A percentile compares a stretch with the other conserved stretches of the same genome.
Evolutionary conservation across 1,140 invertebrate species (phyloP).

Genomic region (Nomia melanderi): DNA sequence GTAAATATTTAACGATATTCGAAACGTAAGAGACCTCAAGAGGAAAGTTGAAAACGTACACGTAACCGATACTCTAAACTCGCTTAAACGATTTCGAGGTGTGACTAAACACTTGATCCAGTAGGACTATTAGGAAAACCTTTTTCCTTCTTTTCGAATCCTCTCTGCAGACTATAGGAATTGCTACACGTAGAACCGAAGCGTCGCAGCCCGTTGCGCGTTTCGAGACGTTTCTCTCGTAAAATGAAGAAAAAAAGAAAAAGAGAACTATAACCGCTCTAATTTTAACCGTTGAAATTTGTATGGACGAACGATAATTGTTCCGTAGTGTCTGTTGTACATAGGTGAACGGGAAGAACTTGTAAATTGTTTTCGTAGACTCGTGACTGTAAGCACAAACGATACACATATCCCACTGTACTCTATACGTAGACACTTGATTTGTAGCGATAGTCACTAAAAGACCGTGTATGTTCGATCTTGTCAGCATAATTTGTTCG

Average conservation of each 20-base stretch:
- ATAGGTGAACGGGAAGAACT: neutral
- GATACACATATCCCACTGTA: constrained; percentile 48
- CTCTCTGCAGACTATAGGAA: constrained; percentile 70
- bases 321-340: neutral
- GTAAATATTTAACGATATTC: constrained; percentile 30
- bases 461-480: neutral
- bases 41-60: neutral
- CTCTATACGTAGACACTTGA: neutral
- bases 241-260: no score
- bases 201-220: neutral
- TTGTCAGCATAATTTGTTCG: neutral
- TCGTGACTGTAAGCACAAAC: neutral
- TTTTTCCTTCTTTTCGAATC: constrained; percentile 42
- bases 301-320: neutral
- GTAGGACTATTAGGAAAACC: constrained; percentile 8
- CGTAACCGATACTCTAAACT: neutral
- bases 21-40: neutral
- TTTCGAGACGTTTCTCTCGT: constrained; percentile 19
- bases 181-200: constrained; percentile 58
- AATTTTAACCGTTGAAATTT: constrained; percentile 35
- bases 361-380: constrained; percentile 9
- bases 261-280: constrained; percentile 22
- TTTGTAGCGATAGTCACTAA: neutral
- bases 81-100: neutral
- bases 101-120: constrained; percentile 1